Evolutionary conservation across 1,140 invertebrate species (phyloP), one percentile per base, ranked within the genome.

Genomic region (Prorops nasuta): DNA sequence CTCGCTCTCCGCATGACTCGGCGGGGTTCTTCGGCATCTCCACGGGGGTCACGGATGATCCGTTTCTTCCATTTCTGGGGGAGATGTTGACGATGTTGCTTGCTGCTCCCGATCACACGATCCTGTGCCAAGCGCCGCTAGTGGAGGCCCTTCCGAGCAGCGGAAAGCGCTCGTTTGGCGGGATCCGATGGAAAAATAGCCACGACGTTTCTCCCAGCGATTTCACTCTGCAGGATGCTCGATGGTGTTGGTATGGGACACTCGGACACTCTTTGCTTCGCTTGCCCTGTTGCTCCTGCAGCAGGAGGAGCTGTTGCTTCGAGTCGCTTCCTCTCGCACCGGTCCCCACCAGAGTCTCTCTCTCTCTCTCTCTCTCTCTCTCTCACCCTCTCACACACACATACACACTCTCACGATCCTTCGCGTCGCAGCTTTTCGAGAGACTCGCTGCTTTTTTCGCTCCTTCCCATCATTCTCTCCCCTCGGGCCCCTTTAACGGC

Each of bases 1-100:
- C 53, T 44, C 54, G 58, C 43, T 60, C 36, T 56, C 58, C 49
- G 60, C 59, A 61, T 61, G 58, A 60, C 58, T 61, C 58, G 49
- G 38, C 40, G 45, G 49, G 54, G 34, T 49, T 63, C 44, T 49
- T 38, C 52, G 37, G 51, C 56, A 60, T 60, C 54, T 55, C 61
- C 44, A 59, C 58, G 51, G 50, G 49, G 57, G 46, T 54, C 46
- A 32, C 18, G 32, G 34, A n/a, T 15, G 28, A 0, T 39, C 38
- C 28, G 16, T n/a, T 28, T 36, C 20, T 32, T 16, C 19, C 17
- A 16, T 6, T 18, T 45, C 19, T 34, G n/a, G n/a, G n/a, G n/a
- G n/a, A n/a, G n/a, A n/a, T n/a, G n/a, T n/a, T n/a, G n/a, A n/a
- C n/a, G n/a, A 31, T 49, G 28, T 37, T 35, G 35, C 20, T 19